phyloP scores from a whole-genome alignment of 2,888 invertebrate species.

The Tetragonula carbonaria region DNA sequence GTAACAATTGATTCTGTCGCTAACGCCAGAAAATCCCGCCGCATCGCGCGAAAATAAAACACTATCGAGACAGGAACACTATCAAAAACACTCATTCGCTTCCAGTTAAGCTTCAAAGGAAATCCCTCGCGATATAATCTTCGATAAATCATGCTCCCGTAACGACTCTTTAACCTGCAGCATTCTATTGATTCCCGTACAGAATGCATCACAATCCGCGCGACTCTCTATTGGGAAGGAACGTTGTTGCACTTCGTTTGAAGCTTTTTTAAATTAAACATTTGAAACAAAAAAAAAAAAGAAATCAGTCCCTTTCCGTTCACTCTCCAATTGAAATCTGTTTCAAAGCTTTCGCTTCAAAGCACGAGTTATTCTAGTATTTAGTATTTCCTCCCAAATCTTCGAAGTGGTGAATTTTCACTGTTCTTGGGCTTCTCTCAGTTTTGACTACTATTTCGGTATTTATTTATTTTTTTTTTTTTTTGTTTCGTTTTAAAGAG shows the following conservation, averaged over 20 bases:
- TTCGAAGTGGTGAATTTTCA: too few species aligned
- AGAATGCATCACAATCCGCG: not conserved
- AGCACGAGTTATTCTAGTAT: not conserved
- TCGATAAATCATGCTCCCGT: constrained; percentile 17
- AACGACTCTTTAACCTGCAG: not conserved
- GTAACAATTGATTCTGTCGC: constrained; percentile 22
- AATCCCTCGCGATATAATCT: constrained; percentile 33
- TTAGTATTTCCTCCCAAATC: not conserved
- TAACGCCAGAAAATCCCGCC: constrained; percentile 18
- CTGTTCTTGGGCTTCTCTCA: too few species aligned
- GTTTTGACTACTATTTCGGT: too few species aligned
- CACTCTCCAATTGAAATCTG: not conserved
- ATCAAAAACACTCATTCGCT: constrained; percentile 16
- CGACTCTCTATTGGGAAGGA: not conserved
- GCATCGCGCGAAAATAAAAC: constrained; percentile 12
- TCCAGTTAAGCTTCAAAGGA: constrained; percentile 14
- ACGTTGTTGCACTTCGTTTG: not conserved
- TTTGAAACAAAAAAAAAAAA: too few species aligned
- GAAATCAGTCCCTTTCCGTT: not conserved
- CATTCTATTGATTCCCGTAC: not conserved
- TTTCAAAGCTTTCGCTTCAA: not conserved
- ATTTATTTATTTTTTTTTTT: too few species aligned
- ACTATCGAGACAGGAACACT: constrained; percentile 4
- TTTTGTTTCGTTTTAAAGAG: too few species aligned
- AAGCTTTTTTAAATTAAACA: not conserved